Evolutionary conservation across 2,888 invertebrate genomes (phyloP), one percentile per base, ranked within the genome.

Genomic region (Andrena dorsata): DNA sequence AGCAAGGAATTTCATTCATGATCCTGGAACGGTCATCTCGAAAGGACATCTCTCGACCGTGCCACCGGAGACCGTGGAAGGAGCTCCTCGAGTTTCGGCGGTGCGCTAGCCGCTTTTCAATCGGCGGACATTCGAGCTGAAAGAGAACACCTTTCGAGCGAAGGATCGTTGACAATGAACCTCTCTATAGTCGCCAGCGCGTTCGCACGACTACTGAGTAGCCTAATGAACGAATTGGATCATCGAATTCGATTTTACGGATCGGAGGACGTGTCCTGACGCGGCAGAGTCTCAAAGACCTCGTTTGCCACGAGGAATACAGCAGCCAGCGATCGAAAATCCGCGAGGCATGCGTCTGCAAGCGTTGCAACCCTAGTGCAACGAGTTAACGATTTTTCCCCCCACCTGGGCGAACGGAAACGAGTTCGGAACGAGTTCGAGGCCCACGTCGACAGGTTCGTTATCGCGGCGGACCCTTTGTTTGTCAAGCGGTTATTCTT

Each of bases 391-490:
- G 87, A 88, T 88, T 88, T 88, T 86, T 83, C 80, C 66, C 87
- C 84, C 81, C 76, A 80, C 83, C 70, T 51, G 41, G 61, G 60
- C 66, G 70, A 60, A 70, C 83, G 82, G 83, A 83, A 88, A 88
- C 88, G 86, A 85, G 88, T 88, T 88, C 81, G 80, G 63, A 85
- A 88, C 88, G 86, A 88, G 88, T 88, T 86, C 83, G 88, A 88
- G 86, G 82, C 81, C 80, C 88, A 88, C 88, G 88, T 83, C 90
- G 88, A 90, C 90, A 90, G 91, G 91, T 91, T 93, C 93, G 91
- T 93, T 93, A 93, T 92, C 91, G 91, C 85, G 86, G 64, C 73
- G 83, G 85, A 82, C 83, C 87, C 88, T 89, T 92, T 92, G 91
- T 92, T 90, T 88, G 88, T 66, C 85, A 76, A 86, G 85, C 86